A percentile compares a stretch with the other conserved stretches of the same genome.
These are phyloP conservation scores for Wiebesia pumilae DNA, from an alignment of 1,140 invertebrate genomes.

Conservation along the genomic window DNA sequence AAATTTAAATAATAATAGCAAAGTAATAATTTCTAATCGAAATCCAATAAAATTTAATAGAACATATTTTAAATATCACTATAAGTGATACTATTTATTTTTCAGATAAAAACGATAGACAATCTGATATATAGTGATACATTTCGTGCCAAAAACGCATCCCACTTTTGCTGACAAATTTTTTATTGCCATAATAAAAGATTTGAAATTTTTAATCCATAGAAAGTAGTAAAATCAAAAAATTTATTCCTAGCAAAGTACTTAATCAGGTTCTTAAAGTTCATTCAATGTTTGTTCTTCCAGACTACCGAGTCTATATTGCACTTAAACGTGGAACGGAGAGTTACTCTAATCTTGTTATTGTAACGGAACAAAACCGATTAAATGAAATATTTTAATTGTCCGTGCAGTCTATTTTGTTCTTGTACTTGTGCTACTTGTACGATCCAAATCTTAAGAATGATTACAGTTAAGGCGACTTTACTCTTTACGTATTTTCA, in stretches of 20 bases:
- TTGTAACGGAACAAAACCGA: too few species aligned
- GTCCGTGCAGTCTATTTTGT: background rate
- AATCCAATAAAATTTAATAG: too few species aligned
- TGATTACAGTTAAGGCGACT: background rate
- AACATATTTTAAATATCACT: background rate
- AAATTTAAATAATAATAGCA: too few species aligned
- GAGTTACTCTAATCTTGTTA: too few species aligned
- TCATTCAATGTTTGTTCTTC: background rate
- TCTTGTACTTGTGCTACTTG: too few species aligned
- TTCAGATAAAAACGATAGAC: background rate
- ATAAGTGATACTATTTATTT: background rate
- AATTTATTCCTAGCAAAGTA: background rate
- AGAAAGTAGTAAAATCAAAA: background rate
- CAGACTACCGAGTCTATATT: background rate
- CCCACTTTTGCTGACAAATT: background rate
- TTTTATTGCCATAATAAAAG: background rate
- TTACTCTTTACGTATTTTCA: background rate
- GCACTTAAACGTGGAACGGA: too few species aligned
- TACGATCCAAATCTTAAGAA: background rate
- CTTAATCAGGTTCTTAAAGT: background rate
- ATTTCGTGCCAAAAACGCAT: background rate
- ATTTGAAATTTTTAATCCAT: background rate
- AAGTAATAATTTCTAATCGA: too few species aligned
- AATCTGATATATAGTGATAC: background rate
- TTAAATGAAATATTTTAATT: too few species aligned